Evolutionary conservation across 2,888 invertebrate species (phyloP).

Genomic region (Gnatocerus cornutus): DNA sequence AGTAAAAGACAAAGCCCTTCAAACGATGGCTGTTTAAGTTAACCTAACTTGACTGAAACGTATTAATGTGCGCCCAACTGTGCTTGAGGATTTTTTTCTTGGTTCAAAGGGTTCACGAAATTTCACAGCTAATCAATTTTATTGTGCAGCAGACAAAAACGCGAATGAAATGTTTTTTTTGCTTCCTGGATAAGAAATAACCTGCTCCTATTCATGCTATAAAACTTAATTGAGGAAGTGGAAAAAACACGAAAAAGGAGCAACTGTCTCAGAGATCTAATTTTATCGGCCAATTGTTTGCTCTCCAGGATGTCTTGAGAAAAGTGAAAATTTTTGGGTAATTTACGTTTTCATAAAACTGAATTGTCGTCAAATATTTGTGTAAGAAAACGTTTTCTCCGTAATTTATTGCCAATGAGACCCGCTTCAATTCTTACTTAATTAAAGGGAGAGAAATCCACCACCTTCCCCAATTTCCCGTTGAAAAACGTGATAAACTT

Average conservation of each 20-base stretch:
- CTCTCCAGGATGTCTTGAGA: neutral
- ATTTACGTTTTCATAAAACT: slow-evolving; percentile 34
- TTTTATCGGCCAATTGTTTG: slow-evolving; percentile 15
- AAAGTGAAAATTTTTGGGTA: slow-evolving; percentile 1
- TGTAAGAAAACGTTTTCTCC: slow-evolving; percentile 28
- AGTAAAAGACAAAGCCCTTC: slow-evolving; percentile 51
- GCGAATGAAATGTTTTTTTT: slow-evolving; percentile 18
- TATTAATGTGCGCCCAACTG: slow-evolving; percentile 39
- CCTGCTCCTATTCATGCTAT: slow-evolving; percentile 4
- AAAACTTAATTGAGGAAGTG: slow-evolving; percentile 36
- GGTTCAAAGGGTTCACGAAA: slow-evolving; percentile 34
- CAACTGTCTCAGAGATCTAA: slow-evolving; percentile 7
- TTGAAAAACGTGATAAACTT: slow-evolving; percentile 43
- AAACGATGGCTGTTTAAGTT: slow-evolving; percentile 36
- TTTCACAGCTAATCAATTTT: slow-evolving; percentile 31
- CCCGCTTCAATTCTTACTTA: slow-evolving; percentile 46
- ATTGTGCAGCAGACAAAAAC: slow-evolving; percentile 8
- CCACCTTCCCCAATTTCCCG: slow-evolving; percentile 24
- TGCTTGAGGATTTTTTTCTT: slow-evolving; percentile 33
- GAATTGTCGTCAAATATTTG: slow-evolving; percentile 36
- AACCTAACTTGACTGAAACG: slow-evolving; percentile 34
- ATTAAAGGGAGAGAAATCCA: slow-evolving; percentile 40
- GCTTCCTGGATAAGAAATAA: slow-evolving; percentile 20
- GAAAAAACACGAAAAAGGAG: slow-evolving; percentile 18
- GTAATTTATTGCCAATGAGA: slow-evolving; percentile 42